Percentiles rank a stretch among this genome's conserved stretches.
phyloP scores from a whole-genome alignment of 2,797 vertebrate species.

The Euthynnus affinis region DNA sequence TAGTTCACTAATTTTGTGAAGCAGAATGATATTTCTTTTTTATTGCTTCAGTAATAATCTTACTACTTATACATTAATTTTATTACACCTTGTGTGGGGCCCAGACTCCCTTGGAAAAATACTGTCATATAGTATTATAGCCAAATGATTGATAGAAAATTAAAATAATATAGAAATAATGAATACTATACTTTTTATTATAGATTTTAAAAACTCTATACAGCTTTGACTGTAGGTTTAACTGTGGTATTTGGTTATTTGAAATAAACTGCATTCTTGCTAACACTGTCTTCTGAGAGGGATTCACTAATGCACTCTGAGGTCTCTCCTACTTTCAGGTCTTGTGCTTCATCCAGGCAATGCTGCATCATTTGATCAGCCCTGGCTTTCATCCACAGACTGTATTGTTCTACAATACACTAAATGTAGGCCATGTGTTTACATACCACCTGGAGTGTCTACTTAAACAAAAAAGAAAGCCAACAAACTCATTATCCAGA shows the following conservation, averaged over 20 bases:
- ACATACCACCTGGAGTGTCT: slow-evolving; percentile 31
- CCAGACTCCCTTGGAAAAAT: too few species aligned
- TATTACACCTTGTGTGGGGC: too few species aligned
- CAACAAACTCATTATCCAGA: slow-evolving; percentile 48
- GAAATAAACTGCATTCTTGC: not conserved
- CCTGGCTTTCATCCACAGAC: slow-evolving; percentile 4
- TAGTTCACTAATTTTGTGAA: too few species aligned
- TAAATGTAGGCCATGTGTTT: slow-evolving; percentile 56
- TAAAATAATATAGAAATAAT: too few species aligned
- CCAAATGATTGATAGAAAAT: not conserved
- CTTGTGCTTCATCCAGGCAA: not conserved
- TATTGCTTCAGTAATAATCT: too few species aligned
- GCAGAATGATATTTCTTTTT: too few species aligned
- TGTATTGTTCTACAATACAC: slow-evolving; percentile 34
- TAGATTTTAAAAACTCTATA: too few species aligned
- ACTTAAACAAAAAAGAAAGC: slow-evolving; percentile 28
- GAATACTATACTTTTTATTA: too few species aligned
- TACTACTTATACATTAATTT: too few species aligned
- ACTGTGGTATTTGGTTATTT: not conserved
- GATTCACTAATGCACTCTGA: not conserved
- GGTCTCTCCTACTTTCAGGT: not conserved
- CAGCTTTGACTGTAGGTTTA: not conserved
- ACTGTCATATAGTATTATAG: too few species aligned
- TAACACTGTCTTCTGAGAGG: too few species aligned
- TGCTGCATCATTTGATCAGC: not conserved